A percentile compares a stretch with the other conserved stretches of the same genome.
Evolutionary conservation across 2,113 vertebrate genomes (phyloP).

Genomic region (Ptilorrhoa leucosticta): DNA sequence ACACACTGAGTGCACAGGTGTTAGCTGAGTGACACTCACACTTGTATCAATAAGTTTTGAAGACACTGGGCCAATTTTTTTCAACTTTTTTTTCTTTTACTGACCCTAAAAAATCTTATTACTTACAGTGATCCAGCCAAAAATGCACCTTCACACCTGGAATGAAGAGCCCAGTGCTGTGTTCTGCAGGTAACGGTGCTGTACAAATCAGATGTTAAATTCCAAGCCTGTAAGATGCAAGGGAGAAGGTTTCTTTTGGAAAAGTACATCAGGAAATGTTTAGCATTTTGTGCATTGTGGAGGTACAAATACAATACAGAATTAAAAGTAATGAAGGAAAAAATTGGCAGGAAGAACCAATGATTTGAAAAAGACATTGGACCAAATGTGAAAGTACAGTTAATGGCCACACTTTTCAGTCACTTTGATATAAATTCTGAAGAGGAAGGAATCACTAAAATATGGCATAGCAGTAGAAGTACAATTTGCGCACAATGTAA

Average conservation of each 20-base stretch:
- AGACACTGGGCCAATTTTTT: not conserved
- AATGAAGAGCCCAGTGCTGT: not conserved
- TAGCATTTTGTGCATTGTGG: not conserved
- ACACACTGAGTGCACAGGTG: not conserved
- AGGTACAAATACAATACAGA: not conserved
- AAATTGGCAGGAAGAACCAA: not conserved
- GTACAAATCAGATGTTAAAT: not conserved
- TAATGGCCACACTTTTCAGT: not conserved
- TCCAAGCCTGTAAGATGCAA: not conserved
- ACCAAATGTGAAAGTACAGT: not conserved
- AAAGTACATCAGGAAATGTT: not conserved
- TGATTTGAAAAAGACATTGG: not conserved
- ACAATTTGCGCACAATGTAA: not conserved
- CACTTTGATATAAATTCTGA: not conserved
- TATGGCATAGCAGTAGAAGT: not conserved
- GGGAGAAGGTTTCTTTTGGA: not conserved
- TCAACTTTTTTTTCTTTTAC: not conserved
- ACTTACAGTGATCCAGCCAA: not conserved
- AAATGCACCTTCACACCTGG: not conserved
- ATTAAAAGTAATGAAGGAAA: constrained; percentile 8
- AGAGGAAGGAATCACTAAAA: not conserved
- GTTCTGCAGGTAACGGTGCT: not conserved
- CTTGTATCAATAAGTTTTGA: not conserved
- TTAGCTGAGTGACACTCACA: not conserved
- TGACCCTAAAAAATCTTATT: not conserved